Base-by-base conservation (phyloP, 2,888 invertebrate genomes). In the Ennomos erosarius region DNA sequence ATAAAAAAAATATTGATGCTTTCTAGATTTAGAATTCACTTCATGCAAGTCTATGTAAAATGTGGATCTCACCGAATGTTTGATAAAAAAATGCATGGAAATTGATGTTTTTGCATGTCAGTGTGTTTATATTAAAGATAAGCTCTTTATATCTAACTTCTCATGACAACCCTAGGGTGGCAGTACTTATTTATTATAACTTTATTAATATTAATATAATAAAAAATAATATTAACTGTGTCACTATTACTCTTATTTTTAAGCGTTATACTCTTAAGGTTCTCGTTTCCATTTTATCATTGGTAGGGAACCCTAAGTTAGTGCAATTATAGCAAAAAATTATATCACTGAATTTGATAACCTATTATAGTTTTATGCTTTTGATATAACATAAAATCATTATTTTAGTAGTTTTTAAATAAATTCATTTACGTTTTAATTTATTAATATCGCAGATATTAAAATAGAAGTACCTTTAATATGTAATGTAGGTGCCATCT, bases 121-220 rank as follows among this genome's bases (percentile, higher is more conserved):
- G 59, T 67, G 56, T 65, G 63, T 33, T 3, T n/a, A 40, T 8
- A 39, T 13, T 49, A 60, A 47, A 36, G 44, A 46, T 38, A 64
- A 56, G 52, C 49, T 61, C 59, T 43, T 55, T 58, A 13, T 26
- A 43, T 48, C n/a, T 59, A 63, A 67, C 64, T 72, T 66, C 52
- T 69, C 75, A 76, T 77, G 74, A 77, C 75, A 74, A 70, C 63
- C 62, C 47, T 65, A 55, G 55, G 65, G 65, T 70, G 62, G 75
- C 64, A 63, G 75, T 76, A 75, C 76, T 76, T 75, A 76, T 71
- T 68, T 68, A 61, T 60, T 61, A 63, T 55, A 58, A 45, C 62
- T 60, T 62, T 62, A 63, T 53, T 62, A 57, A n/a, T n/a, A n/a
- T n/a, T n/a, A 51, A 12, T 33, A 8, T 47, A 53, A 26, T 3